Conservation (phyloP, 2,888 invertebrate genomes). For the Netelia fuscicornis region DNA sequence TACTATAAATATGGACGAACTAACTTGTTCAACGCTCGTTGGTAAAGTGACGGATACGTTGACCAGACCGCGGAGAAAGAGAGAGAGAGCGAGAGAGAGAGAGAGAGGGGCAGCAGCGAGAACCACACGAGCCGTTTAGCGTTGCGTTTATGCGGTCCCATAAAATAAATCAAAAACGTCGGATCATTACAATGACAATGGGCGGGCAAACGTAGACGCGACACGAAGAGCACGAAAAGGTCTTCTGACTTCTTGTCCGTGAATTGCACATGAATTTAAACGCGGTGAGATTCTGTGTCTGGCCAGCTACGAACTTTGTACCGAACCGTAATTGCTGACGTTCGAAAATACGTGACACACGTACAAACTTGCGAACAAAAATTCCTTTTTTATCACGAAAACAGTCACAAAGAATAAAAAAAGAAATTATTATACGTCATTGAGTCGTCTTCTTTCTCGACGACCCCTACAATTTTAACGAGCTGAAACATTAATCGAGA, state of each 20-base stretch:
- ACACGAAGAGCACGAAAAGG: not conserved
- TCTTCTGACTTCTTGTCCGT: constrained; percentile 3
- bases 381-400: too few species aligned
- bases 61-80: constrained; percentile 36
- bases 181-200: constrained; percentile 81
- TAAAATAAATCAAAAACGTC: constrained; percentile 80
- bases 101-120: constrained; percentile 16
- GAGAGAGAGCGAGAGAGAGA: not conserved
- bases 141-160: constrained; percentile 75
- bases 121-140: constrained; percentile 70
- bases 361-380: too few species aligned
- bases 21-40: constrained; percentile 52
- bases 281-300: not conserved
- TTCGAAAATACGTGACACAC: not conserved
- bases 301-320: not conserved
- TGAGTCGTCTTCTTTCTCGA: not conserved
- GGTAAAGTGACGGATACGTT: constrained; percentile 23
- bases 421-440: not conserved
- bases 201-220: constrained; percentile 44
- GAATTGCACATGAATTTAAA: constrained; percentile 14
- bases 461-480: not conserved
- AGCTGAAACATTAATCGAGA: not conserved
- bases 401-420: too few species aligned
- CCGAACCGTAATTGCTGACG: not conserved
- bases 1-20: not conserved